Percentiles rank a stretch among this genome's conserved stretches.
Conservation (phyloP, 2,113 vertebrate genomes). For the Neoarius graeffei region DNA sequence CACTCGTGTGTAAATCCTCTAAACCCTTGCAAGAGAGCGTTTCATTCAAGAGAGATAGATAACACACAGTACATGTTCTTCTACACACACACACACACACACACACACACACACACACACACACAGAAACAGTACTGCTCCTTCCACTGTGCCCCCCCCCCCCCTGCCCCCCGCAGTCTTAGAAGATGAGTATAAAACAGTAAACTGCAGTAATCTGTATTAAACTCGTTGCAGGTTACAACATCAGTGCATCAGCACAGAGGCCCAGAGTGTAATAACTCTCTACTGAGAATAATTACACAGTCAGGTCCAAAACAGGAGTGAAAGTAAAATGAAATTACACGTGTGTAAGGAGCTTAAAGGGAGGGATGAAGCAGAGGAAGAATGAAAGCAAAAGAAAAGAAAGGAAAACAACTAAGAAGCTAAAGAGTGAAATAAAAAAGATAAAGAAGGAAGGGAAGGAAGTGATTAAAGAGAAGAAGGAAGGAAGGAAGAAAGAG, state of each 20-base stretch:
- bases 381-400: neutral
- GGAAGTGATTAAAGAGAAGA: neutral
- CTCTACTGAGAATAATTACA: constrained; percentile 1
- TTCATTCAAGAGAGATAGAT: neutral
- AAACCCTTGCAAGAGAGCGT: neutral
- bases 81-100: neutral
- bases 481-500: neutral
- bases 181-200: neutral
- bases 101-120: neutral
- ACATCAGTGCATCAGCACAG: neutral
- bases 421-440: neutral
- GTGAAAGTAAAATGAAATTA: neutral
- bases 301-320: neutral
- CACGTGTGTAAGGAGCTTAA: neutral
- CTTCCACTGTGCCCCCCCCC: neutral
- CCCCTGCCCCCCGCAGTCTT: neutral
- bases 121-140: neutral
- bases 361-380: neutral
- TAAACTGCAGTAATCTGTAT: neutral
- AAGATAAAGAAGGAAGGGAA: no score
- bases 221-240: neutral
- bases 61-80: neutral
- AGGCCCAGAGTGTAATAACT: neutral
- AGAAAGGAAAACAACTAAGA: neutral
- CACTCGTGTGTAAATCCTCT: neutral